phyloP scores from a whole-genome alignment of 2,888 invertebrate species.

The Bombyx huttoni region DNA sequence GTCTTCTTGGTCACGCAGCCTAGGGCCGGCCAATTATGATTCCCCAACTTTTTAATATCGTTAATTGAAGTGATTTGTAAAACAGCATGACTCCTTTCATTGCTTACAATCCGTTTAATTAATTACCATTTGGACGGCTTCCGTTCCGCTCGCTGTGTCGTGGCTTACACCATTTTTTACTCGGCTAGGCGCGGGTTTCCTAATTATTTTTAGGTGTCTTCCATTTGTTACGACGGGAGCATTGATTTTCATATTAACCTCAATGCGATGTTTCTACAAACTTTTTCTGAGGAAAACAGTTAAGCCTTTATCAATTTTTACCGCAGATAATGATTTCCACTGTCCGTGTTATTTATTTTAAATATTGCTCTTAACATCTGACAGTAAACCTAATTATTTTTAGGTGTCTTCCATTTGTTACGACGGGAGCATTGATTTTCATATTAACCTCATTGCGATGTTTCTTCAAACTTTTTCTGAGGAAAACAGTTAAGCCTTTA shows the following conservation, averaged over 20 bases:
- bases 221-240: background rate
- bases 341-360: background rate
- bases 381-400: slow-evolving; percentile 37
- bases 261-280: slow-evolving; percentile 1
- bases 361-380: no score
- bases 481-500: background rate
- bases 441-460: slow-evolving; percentile 1
- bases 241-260: background rate
- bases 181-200: slow-evolving; percentile 32
- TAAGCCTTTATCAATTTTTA: background rate
- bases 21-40: slow-evolving; percentile 45
- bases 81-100: slow-evolving; percentile 72
- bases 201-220: slow-evolving; percentile 25
- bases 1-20: slow-evolving; percentile 47
- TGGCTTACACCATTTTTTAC: slow-evolving; percentile 57
- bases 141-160: slow-evolving; percentile 51
- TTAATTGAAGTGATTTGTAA: slow-evolving; percentile 73
- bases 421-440: background rate
- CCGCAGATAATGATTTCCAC: background rate
- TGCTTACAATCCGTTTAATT: slow-evolving; percentile 71
- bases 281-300: background rate
- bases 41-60: slow-evolving; percentile 65
- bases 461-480: background rate
- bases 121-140: slow-evolving; percentile 66
- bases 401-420: slow-evolving; percentile 8